phyloP scores from a whole-genome alignment of 2,797 vertebrate genomes.

The Lophius americanus region DNA sequence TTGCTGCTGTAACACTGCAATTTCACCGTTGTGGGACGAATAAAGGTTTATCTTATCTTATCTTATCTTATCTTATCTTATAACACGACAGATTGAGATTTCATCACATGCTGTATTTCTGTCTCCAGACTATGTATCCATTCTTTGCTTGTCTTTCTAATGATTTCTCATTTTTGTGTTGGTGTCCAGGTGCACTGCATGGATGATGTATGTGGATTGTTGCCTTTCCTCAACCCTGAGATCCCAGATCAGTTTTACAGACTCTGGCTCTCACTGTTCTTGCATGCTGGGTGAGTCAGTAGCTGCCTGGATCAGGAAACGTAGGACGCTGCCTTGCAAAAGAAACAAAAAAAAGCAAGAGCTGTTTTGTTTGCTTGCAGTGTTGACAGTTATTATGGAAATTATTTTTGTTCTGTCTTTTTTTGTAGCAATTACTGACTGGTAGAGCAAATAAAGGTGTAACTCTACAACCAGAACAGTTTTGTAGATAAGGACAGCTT shows the following conservation, averaged over 20 bases:
- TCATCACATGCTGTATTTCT: background rate
- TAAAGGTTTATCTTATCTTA: too few relatives aligned
- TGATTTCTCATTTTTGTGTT: background rate
- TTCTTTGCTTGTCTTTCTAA: background rate
- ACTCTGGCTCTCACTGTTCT: slow-evolving; percentile 96
- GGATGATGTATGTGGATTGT: slow-evolving; percentile 96
- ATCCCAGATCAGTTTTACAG: slow-evolving; percentile 98
- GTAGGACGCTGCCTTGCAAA: background rate
- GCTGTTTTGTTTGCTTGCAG: background rate
- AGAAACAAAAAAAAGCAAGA: background rate
- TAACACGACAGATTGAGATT: background rate
- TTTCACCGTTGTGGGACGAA: too few relatives aligned
- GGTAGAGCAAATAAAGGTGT: background rate
- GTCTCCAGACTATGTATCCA: background rate
- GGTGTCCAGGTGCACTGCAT: slow-evolving; percentile 93
- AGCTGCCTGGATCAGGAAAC: slow-evolving; percentile 9
- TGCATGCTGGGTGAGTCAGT: slow-evolving; percentile 93
- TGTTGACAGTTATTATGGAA: background rate
- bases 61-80: too few relatives aligned
- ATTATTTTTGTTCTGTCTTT: background rate
- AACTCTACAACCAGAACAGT: background rate
- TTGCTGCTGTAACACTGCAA: too few relatives aligned
- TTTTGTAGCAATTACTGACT: background rate
- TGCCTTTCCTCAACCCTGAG: slow-evolving; percentile 97
- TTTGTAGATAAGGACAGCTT: background rate